These are phyloP conservation scores for Phenacoccus solenopsis DNA, from an alignment of 1,140 invertebrate species.

Conservation along the genomic window DNA sequence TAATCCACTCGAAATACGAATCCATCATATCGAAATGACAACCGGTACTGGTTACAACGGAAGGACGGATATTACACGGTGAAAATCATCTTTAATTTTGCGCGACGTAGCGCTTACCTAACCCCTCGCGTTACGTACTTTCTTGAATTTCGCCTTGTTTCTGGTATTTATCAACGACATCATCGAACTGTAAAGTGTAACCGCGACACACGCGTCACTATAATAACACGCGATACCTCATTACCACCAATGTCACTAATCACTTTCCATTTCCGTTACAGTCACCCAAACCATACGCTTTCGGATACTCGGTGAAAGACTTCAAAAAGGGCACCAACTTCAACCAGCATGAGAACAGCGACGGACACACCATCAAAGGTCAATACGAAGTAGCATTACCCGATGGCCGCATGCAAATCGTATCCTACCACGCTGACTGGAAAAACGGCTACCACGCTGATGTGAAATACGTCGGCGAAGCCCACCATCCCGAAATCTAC, in stretches of 20 bases:
- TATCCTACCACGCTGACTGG: conserved; percentile 66
- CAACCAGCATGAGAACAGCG: conserved; percentile 51
- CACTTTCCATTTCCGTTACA: conserved; percentile 33
- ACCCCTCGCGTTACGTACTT: too few relatives aligned
- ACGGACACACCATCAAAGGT: conserved; percentile 54
- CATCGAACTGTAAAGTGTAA: too few relatives aligned
- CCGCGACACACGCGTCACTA: too few relatives aligned
- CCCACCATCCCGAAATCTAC: conserved; percentile 45
- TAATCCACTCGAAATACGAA: too few relatives aligned
- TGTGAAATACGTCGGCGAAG: conserved; percentile 59
- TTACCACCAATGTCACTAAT: background rate
- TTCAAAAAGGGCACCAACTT: conserved; percentile 58
- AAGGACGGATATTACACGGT: too few relatives aligned
- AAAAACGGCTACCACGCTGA: conserved; percentile 65
- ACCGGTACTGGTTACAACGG: too few relatives aligned
- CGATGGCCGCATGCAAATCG: conserved; percentile 54
- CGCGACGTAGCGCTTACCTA: too few relatives aligned
- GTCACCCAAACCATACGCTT: conserved; percentile 59
- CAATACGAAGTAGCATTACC: conserved; percentile 61
- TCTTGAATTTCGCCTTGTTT: too few relatives aligned
- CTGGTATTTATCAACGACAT: too few relatives aligned
- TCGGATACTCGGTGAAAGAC: conserved; percentile 64
- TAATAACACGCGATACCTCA: too few relatives aligned
- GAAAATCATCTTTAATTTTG: too few relatives aligned
- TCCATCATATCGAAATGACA: too few relatives aligned